Evolutionary conservation across 2,797 vertebrate genomes (phyloP), one percentile per base, ranked within the genome.

Genomic region (Monodelphis domestica): DNA sequence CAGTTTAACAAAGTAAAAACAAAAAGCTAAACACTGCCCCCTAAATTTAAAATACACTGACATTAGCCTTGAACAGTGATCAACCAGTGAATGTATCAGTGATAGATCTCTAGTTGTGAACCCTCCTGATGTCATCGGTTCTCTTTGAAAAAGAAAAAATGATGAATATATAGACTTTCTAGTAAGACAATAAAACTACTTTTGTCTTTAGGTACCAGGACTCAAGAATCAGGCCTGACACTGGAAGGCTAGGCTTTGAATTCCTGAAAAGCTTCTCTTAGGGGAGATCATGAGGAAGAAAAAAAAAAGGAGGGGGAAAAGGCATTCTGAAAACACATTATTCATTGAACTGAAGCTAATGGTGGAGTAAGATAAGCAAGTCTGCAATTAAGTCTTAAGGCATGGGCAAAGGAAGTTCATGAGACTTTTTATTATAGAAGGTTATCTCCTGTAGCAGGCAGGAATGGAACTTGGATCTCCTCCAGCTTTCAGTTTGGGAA

Each of bases 1-100:
- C 94, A 93, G 96, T 97, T 93, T 98, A 97, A 98, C 98, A 98
- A 97, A 96, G 93, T 96, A 94, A 97, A 97, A 97, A 98, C 94
- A 1, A 95, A 93, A 97, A 92, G 30, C 26, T 45, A 91, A 53
- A n/a, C n/a, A n/a, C n/a, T n/a, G n/a, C 21, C 38, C 38, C 70
- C 38, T 4, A n/a, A n/a, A 52, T 88, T 53, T 53, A n/a, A 88
- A 33, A 14, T 14, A 50, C 88, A 91, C 93, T 96, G 96, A 54
- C 54, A 53, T 94, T 97, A 97, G 94, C 95, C 96, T 95, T 97
- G 97, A 96, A 97, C 92, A 97, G 97, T 95, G 94, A 95, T 96
- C 94, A 95, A 96, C 53, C 93, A 93, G 88, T 90, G 94, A 95
- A 12, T 52, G 33, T 7, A 12, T 15, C 10, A 9, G 7, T 5